Conservation (phyloP, 2,888 invertebrate genomes). For the Zaprionus obscuricornis region DNA sequence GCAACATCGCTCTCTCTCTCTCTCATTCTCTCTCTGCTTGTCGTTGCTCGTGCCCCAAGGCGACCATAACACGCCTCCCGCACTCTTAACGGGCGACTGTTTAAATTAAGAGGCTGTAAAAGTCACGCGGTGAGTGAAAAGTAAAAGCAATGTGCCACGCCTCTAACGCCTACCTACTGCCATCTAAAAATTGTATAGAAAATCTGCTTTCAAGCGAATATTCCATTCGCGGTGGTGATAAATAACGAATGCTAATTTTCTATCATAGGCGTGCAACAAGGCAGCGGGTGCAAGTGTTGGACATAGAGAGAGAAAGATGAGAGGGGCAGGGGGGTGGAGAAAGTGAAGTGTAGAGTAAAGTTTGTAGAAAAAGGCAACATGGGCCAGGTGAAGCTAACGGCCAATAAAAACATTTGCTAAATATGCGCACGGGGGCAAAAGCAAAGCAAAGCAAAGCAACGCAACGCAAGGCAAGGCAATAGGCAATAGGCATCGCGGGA, state of each 20-base stretch:
- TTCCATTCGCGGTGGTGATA: constrained; percentile 57
- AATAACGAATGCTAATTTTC: constrained; percentile 76
- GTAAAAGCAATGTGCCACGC: constrained; percentile 43
- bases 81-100: constrained; percentile 47
- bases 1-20: no score
- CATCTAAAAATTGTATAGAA: constrained; percentile 24
- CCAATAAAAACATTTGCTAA: constrained; percentile 73
- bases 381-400: constrained; percentile 75
- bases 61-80: constrained; percentile 42
- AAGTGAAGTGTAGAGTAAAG: not conserved
- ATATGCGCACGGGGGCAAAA: constrained; percentile 37
- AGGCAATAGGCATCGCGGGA: no score
- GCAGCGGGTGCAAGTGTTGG: no score
- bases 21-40: no score
- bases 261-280: constrained; percentile 50
- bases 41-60: constrained; percentile 24
- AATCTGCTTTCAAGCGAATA: constrained; percentile 29
- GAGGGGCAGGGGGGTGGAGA: not conserved
- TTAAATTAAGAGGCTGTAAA: constrained; percentile 79
- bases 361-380: constrained; percentile 3
- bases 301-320: no score
- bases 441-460: no score
- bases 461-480: no score
- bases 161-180: not conserved
- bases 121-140: constrained; percentile 77